phyloP scores from a whole-genome alignment of 2,888 invertebrate species.

The Leuctra nigra region DNA sequence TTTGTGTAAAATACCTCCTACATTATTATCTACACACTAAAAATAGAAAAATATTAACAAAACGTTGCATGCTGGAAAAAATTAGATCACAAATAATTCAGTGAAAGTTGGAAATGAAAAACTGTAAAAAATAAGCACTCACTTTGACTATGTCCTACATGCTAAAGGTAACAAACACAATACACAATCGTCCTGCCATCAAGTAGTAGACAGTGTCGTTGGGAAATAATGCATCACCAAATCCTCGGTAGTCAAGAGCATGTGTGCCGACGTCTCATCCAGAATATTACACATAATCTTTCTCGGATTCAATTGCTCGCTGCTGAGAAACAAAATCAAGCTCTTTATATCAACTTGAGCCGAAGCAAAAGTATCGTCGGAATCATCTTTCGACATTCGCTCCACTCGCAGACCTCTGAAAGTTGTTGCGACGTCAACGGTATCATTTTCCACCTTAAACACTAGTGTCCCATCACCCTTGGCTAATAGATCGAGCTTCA shows the following conservation, averaged over 20 bases:
- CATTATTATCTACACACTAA: no score
- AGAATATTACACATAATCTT: conserved; percentile 71
- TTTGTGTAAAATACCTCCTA: no score
- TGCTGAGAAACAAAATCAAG: conserved; percentile 68
- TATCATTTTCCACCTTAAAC: conserved; percentile 70
- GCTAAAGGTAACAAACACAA: no score
- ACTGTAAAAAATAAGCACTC: no score
- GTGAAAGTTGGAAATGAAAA: no score
- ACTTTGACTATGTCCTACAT: no score
- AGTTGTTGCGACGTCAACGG: conserved; percentile 73
- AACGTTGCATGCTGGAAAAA: no score
- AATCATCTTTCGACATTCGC: conserved; percentile 43
- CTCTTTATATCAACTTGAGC: conserved; percentile 75
- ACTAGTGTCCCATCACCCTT: conserved; percentile 61
- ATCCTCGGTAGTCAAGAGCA: conserved; percentile 66
- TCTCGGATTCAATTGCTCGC: conserved; percentile 68
- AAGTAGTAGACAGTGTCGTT: no score
- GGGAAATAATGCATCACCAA: conserved; percentile 58
- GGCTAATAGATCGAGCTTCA: no score
- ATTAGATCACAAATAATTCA: no score
- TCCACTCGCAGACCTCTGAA: conserved; percentile 67
- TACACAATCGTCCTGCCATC: no score
- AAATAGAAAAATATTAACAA: no score
- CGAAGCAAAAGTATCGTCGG: conserved; percentile 39
- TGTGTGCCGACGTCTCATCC: conserved; percentile 63